Percentiles rank a stretch among this genome's conserved stretches.
Evolutionary conservation across 2,797 vertebrate genomes (phyloP).

Genomic region (Notolepis coatsorum): DNA sequence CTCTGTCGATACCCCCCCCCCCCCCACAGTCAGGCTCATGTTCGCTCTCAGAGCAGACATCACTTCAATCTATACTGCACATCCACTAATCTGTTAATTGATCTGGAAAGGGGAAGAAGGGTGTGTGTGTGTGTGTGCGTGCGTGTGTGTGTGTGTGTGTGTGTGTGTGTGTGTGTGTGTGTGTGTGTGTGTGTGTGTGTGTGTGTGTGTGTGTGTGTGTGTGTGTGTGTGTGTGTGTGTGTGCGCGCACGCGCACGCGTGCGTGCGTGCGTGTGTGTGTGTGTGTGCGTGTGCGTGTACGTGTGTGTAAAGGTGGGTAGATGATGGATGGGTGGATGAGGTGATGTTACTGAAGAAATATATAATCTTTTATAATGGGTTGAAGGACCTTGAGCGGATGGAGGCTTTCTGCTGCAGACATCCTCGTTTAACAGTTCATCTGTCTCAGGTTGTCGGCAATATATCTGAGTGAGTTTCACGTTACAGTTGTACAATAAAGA

Average conservation of each 20-base stretch:
- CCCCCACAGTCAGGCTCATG: constrained; percentile 63
- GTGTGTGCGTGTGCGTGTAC: neutral
- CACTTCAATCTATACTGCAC: constrained; percentile 62
- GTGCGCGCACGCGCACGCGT: neutral
- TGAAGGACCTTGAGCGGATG: constrained; percentile 42
- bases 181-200: constrained; percentile 15
- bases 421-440: constrained; percentile 21
- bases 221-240: constrained; percentile 6
- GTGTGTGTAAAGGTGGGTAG: neutral
- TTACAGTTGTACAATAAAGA: too few relatives aligned
- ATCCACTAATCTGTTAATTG: constrained; percentile 77
- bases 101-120: constrained; percentile 54
- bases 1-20: constrained; percentile 58
- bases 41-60: constrained; percentile 69
- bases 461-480: neutral
- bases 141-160: constrained; percentile 10
- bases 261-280: neutral
- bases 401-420: constrained; percentile 28
- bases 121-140: constrained; percentile 19
- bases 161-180: constrained; percentile 6
- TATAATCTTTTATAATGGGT: constrained; percentile 54
- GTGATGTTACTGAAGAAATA: constrained; percentile 58
- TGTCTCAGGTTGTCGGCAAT: neutral
- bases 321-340: neutral
- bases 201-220: constrained; percentile 10